Base-by-base conservation (phyloP, 1,140 invertebrate species). In the Drosophila obscura region DNA sequence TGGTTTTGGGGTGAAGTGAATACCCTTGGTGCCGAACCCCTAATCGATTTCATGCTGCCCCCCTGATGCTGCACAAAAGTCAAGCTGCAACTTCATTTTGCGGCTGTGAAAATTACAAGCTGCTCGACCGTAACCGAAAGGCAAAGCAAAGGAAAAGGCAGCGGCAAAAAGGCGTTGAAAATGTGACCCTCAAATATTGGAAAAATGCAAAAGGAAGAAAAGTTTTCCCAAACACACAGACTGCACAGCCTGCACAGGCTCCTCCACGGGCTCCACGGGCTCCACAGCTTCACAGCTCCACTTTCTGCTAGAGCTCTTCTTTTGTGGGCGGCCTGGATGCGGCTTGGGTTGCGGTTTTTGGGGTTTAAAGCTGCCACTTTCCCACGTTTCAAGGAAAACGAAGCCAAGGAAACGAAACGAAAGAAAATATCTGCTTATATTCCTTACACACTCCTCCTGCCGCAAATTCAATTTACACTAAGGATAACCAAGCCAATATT, bases 381-480 rank as follows among this genome's bases (percentile, higher is more conserved):
- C 13, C 11, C 35, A 39, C 13, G 35, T 39, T 39, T 1, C 35
- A 39, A 11, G 35, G 35, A 13, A 39, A 39, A 5, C 35, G 26
- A 28, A 28, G 26, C 1, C 26, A 28, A 26, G 51, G 60, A 16
- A 68, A 55, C 7, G 44, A 2, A 13, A 58, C 41, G 35, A 49
- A 67, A 45, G 31, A 50, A 71, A 64, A 51, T 75, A 48, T 75
- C 61, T 66, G 55, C 58, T 61, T 74, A 58, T 82, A 77, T 64
- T 53, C 58, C 57, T 49, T 35, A 39, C 58, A 43, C 35, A 56
- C 58, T 28, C 5, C 35, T 13, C 41, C 19, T 43, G 41, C 80
- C 75, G 31, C 81, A 84, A 83, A 84, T 84, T 84, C 77, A 85
- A 88, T 85, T 85, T 78, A 43, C 74, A 67, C 75, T 62, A 50